phyloP scores from a whole-genome alignment of 2,113 vertebrate species.

The Psephotus haematonotus region DNA sequence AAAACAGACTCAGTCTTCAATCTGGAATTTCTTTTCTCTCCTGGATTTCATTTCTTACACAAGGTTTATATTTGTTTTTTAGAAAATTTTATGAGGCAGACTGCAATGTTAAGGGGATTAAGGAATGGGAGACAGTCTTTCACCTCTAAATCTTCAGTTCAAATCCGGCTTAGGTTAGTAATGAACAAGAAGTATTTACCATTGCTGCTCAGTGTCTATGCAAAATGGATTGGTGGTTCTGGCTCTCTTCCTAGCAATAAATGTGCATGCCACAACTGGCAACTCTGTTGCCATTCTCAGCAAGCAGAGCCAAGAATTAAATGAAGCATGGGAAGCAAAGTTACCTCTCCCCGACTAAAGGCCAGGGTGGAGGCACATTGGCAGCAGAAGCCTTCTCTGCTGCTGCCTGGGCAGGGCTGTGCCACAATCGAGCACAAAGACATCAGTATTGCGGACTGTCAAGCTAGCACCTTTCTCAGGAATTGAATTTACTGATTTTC shows the following conservation, averaged over 20 bases:
- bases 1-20: slow-evolving; percentile 32
- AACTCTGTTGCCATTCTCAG: background rate
- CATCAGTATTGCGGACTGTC: background rate
- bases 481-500: background rate
- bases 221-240: slow-evolving; percentile 52
- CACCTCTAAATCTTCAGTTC: slow-evolving; percentile 21
- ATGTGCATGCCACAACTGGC: slow-evolving; percentile 47
- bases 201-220: background rate
- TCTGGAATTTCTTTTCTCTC: slow-evolving; percentile 1
- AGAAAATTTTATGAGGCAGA: slow-evolving; percentile 39
- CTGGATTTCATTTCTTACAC: slow-evolving; percentile 52
- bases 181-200: slow-evolving; percentile 35
- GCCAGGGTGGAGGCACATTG: background rate
- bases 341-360: background rate
- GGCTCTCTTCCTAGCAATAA: slow-evolving; percentile 40
- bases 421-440: background rate
- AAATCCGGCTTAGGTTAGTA: slow-evolving; percentile 8
- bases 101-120: slow-evolving; percentile 48
- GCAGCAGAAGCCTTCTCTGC: background rate
- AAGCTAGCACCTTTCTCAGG: background rate
- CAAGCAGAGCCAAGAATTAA: slow-evolving; percentile 12
- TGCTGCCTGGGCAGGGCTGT: background rate
- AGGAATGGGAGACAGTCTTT: slow-evolving; percentile 24
- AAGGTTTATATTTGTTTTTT: slow-evolving; percentile 44
- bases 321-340: slow-evolving; percentile 22